Evolutionary conservation across 2,888 invertebrate genomes (phyloP).

Genomic region (Nipponacmea schrenckii): DNA sequence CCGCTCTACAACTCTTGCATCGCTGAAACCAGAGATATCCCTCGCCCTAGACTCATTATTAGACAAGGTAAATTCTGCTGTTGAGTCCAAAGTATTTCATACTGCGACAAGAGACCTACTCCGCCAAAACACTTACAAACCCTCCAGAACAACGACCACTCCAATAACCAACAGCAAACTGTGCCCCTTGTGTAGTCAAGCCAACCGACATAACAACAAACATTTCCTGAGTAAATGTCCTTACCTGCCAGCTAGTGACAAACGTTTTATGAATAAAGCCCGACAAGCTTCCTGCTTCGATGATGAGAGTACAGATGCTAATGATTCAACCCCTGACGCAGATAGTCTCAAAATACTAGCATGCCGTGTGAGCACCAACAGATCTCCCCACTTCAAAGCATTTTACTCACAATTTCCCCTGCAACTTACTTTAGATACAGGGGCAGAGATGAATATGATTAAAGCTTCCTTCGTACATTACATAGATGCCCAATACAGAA

Average conservation of each 20-base stretch:
- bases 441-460: too few species aligned
- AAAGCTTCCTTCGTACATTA: constrained; percentile 9
- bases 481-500: constrained; percentile 15
- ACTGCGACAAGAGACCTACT: neutral
- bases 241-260: constrained; percentile 22
- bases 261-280: constrained; percentile 15
- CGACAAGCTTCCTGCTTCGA: constrained; percentile 6
- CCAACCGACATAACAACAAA: constrained; percentile 12
- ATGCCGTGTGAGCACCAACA: neutral
- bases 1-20: constrained; percentile 23
- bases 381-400: too few species aligned
- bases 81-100: neutral
- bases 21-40: constrained; percentile 29
- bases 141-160: neutral
- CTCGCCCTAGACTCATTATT: constrained; percentile 19
- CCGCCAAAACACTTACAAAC: neutral
- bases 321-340: neutral
- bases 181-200: constrained; percentile 30
- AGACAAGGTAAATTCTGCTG: constrained; percentile 7
- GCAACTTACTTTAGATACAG: too few species aligned
- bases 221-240: constrained; percentile 28
- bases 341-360: neutral
- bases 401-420: too few species aligned
- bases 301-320: neutral
- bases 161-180: constrained; percentile 1